A percentile compares a stretch with the other conserved stretches of the same genome.
Conservation (phyloP, 2,113 vertebrate species). For the Megalops atlanticus region DNA sequence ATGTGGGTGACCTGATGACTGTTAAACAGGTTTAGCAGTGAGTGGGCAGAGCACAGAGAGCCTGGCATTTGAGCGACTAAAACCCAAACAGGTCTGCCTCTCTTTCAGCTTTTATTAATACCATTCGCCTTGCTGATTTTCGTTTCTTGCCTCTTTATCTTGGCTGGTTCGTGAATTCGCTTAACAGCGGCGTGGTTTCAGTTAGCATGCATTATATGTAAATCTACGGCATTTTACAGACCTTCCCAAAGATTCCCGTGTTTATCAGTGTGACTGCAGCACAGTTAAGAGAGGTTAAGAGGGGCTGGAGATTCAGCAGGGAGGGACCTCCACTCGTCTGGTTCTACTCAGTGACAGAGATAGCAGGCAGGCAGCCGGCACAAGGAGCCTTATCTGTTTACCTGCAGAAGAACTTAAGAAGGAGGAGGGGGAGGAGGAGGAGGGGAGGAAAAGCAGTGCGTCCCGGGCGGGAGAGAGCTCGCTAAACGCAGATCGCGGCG, state of each 20-base stretch:
- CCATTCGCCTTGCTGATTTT: not conserved
- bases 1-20: not conserved
- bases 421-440: not conserved
- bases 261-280: not conserved
- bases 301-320: not conserved
- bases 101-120: not conserved
- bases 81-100: not conserved
- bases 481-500: conserved; percentile 1
- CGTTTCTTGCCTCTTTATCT: not conserved
- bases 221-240: not conserved
- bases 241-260: not conserved
- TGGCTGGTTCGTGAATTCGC: not conserved
- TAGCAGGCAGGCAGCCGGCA: too few relatives aligned
- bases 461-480: not conserved
- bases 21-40: not conserved
- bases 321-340: not conserved
- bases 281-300: not conserved
- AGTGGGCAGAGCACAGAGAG: not conserved
- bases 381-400: conserved; percentile 16
- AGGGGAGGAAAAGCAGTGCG: not conserved
- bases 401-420: not conserved
- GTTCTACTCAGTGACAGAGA: not conserved
- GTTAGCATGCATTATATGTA: too few relatives aligned
- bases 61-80: too few relatives aligned
- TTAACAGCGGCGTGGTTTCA: too few relatives aligned